A percentile compares a stretch with the other conserved stretches of the same genome.
Evolutionary conservation across 1,140 invertebrate genomes (phyloP).

Genomic region (Drosophila chauvacae): DNA sequence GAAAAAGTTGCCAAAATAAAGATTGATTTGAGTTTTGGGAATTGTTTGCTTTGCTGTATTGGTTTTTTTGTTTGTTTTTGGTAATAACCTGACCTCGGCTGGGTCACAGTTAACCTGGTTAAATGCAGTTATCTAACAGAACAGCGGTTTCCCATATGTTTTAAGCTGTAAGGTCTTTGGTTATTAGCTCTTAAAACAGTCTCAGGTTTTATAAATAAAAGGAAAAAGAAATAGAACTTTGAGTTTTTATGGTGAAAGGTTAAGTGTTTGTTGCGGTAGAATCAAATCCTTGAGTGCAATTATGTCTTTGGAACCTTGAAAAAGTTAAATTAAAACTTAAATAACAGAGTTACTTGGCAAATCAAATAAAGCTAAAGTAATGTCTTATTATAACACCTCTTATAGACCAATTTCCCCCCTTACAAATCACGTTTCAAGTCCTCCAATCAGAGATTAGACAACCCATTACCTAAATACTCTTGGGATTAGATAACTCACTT

Average conservation of each 20-base stretch:
- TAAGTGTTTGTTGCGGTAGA: too few relatives aligned
- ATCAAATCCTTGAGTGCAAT: too few relatives aligned
- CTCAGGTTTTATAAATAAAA: neutral
- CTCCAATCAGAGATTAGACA: neutral
- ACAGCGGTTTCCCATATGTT: neutral
- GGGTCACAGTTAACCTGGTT: neutral
- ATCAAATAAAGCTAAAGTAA: too few relatives aligned
- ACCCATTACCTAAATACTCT: neutral
- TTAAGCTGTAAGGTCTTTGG: neutral
- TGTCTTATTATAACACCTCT: neutral
- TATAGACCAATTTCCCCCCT: neutral
- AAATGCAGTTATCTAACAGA: neutral
- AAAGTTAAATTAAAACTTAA: neutral
- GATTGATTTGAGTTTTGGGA: slow-evolving; percentile 40
- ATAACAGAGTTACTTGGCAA: neutral
- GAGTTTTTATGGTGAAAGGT: neutral
- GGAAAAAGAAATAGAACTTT: neutral
- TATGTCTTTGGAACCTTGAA: neutral
- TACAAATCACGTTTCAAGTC: neutral
- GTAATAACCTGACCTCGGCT: slow-evolving; percentile 1
- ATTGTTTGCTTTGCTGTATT: slow-evolving; percentile 3
- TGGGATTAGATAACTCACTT: neutral
- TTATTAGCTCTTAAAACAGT: neutral
- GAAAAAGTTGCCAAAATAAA: slow-evolving; percentile 34
- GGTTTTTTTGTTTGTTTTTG: neutral